Percentiles rank a stretch among this genome's conserved stretches.
Evolutionary conservation across 2,113 vertebrate species (phyloP).

Genomic region (Austrofundulus limnaeus): DNA sequence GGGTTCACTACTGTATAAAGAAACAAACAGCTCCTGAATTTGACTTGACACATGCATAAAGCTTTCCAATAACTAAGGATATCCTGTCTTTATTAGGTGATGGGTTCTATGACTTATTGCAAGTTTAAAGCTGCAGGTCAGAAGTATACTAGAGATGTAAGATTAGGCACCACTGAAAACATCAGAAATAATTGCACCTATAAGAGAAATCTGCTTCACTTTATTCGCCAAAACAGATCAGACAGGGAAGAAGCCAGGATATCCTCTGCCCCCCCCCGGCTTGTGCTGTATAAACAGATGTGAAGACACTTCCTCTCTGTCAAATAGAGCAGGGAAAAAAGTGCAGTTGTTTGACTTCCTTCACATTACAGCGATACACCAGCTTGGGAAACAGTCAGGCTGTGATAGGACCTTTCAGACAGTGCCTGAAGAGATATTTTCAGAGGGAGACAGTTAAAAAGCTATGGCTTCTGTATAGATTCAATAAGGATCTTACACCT

Average conservation of each 20-base stretch:
- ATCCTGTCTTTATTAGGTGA: constrained; percentile 46
- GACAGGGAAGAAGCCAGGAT: constrained; percentile 1
- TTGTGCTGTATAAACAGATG: constrained; percentile 12
- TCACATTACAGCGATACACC: constrained; percentile 22
- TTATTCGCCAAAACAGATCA: constrained; percentile 27
- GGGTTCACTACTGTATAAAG: constrained; percentile 12
- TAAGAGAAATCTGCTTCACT: constrained; percentile 35
- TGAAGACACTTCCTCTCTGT: constrained; percentile 11
- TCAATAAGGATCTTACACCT: constrained; percentile 74
- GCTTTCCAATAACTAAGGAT: constrained; percentile 20
- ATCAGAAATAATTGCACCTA: constrained; percentile 58
- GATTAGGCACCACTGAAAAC: constrained; percentile 65
- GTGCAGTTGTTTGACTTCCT: constrained; percentile 9
- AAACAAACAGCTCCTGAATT: constrained; percentile 27
- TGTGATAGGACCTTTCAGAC: constrained; percentile 41
- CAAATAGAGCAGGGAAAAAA: constrained; percentile 13
- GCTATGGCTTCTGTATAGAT: constrained; percentile 69
- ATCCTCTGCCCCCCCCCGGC: constrained; percentile 8
- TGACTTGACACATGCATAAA: constrained; percentile 7
- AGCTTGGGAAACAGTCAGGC: constrained; percentile 8
- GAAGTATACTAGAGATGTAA: constrained; percentile 69
- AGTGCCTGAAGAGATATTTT: constrained; percentile 63
- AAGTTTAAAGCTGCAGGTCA: constrained; percentile 62
- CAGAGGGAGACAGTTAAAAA: constrained; percentile 66
- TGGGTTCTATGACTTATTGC: constrained; percentile 55